phyloP scores from a whole-genome alignment of 2,888 invertebrate genomes.

The Apomyelois bistriatella region DNA sequence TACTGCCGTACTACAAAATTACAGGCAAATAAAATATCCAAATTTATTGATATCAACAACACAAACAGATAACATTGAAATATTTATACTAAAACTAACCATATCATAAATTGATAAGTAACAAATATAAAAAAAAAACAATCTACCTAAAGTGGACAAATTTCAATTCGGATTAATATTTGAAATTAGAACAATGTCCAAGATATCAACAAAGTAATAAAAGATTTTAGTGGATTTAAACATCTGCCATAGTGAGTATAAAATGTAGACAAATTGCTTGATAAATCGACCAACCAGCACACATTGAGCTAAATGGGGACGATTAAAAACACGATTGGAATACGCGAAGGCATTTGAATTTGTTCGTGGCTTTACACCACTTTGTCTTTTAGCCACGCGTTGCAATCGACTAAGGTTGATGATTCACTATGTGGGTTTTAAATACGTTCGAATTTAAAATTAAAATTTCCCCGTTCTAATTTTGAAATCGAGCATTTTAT shows the following conservation, averaged over 20 bases:
- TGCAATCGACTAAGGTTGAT: background rate
- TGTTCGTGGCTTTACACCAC: constrained; percentile 18
- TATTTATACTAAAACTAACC: background rate
- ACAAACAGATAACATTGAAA: constrained; percentile 1
- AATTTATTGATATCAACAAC: background rate
- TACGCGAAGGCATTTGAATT: constrained; percentile 28
- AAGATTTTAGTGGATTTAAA: too few species aligned
- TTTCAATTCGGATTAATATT: too few species aligned
- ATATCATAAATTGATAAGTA: background rate
- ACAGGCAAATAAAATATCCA: background rate
- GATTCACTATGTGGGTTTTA: background rate
- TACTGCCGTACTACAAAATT: background rate
- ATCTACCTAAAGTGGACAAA: too few species aligned
- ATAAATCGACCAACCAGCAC: constrained; percentile 3
- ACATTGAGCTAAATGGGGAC: constrained; percentile 18
- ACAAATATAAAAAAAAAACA: too few species aligned
- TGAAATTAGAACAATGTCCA: too few species aligned
- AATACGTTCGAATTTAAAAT: background rate
- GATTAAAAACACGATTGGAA: constrained; percentile 24
- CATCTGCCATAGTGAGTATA: background rate
- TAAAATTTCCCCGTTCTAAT: too few species aligned
- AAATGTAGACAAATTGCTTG: background rate
- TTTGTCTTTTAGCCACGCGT: constrained; percentile 16
- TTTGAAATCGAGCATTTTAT: too few species aligned
- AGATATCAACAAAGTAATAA: too few species aligned